phyloP scores from a whole-genome alignment of 2,113 vertebrate genomes.

The Recurvirostra avosetta region DNA sequence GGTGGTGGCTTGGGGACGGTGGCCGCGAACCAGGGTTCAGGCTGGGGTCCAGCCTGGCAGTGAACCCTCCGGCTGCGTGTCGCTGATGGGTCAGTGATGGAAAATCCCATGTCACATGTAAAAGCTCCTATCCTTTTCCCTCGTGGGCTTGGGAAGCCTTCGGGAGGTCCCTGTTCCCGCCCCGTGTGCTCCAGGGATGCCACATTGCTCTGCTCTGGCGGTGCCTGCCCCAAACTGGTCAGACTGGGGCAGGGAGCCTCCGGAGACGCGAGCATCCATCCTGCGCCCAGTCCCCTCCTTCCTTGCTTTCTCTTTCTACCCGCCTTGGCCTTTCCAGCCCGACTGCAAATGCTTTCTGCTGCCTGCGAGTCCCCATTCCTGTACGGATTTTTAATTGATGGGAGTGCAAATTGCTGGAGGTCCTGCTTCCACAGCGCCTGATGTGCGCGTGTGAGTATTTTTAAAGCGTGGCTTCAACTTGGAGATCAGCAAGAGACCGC shows the following conservation, averaged over 20 bases:
- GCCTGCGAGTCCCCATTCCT: background rate
- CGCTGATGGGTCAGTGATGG: background rate
- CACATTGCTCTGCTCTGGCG: background rate
- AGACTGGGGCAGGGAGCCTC: background rate
- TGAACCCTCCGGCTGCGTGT: fast-evolving
- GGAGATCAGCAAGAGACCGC: background rate
- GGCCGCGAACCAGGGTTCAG: background rate
- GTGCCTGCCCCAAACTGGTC: background rate
- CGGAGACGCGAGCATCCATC: fast-evolving
- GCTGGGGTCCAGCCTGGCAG: fast-evolving
- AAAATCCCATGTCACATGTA: background rate
- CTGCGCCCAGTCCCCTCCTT: fast-evolving
- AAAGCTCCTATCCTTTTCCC: background rate
- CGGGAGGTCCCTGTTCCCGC: fast-evolving
- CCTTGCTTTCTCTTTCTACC: background rate
- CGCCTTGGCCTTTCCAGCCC: background rate
- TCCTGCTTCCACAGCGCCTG: background rate
- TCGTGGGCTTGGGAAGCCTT: background rate
- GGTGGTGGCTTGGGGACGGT: background rate
- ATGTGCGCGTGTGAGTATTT: background rate
- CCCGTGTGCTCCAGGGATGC: background rate
- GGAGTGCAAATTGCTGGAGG: background rate
- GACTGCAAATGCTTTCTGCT: background rate
- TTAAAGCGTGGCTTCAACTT: background rate
- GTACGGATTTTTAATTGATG: background rate